Conservation (phyloP, 2,888 invertebrate genomes). For the Emmelina monodactyla region DNA sequence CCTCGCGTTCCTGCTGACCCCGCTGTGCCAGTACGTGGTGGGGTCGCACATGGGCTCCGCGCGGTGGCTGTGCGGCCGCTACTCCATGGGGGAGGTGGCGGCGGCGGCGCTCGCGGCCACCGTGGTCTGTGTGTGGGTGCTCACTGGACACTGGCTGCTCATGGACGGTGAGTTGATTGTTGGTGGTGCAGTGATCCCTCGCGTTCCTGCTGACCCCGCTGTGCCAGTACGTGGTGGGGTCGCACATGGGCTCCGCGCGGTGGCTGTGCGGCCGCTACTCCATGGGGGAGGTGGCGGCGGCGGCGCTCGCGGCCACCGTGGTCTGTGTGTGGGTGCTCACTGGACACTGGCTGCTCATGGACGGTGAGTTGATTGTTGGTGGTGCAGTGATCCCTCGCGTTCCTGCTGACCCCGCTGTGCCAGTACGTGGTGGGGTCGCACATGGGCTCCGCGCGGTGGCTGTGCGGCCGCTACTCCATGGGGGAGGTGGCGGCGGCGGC, state of each 20-base stretch:
- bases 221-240: constrained; percentile 92
- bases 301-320: constrained; percentile 89
- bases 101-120: constrained; percentile 91
- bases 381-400: constrained; percentile 86
- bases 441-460: constrained; percentile 69
- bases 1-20: constrained; percentile 92
- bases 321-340: constrained; percentile 98
- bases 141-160: constrained; percentile 97
- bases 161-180: constrained; percentile 80
- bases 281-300: constrained; percentile 92
- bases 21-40: constrained; percentile 95
- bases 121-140: constrained; percentile 96
- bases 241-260: constrained; percentile 66
- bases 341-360: constrained; percentile 98
- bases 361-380: constrained; percentile 66
- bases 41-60: constrained; percentile 68
- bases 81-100: constrained; percentile 92
- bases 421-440: constrained; percentile 87
- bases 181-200: constrained; percentile 69
- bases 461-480: constrained; percentile 94
- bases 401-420: constrained; percentile 95
- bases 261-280: constrained; percentile 95
- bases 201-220: constrained; percentile 96
- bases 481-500: constrained; percentile 94
- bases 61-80: constrained; percentile 91